Evolutionary conservation across 2,888 invertebrate genomes (phyloP), one percentile per base, ranked within the genome.

Genomic region (Gastracanthus pulcherrimus): DNA sequence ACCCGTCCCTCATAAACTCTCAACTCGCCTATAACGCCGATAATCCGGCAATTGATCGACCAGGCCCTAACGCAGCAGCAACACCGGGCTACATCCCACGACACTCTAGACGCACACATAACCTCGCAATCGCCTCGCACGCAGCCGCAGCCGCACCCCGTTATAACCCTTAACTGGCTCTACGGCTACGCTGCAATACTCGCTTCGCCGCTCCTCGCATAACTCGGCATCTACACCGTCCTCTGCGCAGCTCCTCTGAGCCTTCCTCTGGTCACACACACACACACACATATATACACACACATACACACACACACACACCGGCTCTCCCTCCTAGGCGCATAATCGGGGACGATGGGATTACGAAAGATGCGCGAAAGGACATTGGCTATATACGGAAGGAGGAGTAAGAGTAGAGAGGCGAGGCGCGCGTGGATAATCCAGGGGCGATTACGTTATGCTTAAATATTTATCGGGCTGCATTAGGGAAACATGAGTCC

Each of bases 391-490:
- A 51, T 16, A 45, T 3, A 58, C 5, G 13, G 38, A 3, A n/a
- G 19, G 38, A 29, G n/a, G 7, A 19, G 19, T n/a, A n/a, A n/a
- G 6, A 45, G 31, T 6, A 9, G 16, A 84, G 84, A 82, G 83
- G 84, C 58, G 7, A 29, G 23, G 85, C 83, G 85, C 83, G 83
- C 84, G 64, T 76, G 86, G 85, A 88, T 90, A 90, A 89, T 90
- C 89, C 89, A 84, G 85, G 87, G 64, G 66, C 89, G 90, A 91
- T 90, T 89, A 90, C 90, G 90, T 90, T 88, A 88, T 87, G 89
- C 87, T 91, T 89, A 90, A 90, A 91, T 91, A 91, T 91, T 90
- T 91, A 91, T 91, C 88, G 89, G 86, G 85, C 85, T 84, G 88
- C 89, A 90, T 90, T 90, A 70, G 76, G 51, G 55, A 70, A 71